Base-by-base conservation (phyloP, 1,140 invertebrate species). In the Drosophila malerkotliana region DNA sequence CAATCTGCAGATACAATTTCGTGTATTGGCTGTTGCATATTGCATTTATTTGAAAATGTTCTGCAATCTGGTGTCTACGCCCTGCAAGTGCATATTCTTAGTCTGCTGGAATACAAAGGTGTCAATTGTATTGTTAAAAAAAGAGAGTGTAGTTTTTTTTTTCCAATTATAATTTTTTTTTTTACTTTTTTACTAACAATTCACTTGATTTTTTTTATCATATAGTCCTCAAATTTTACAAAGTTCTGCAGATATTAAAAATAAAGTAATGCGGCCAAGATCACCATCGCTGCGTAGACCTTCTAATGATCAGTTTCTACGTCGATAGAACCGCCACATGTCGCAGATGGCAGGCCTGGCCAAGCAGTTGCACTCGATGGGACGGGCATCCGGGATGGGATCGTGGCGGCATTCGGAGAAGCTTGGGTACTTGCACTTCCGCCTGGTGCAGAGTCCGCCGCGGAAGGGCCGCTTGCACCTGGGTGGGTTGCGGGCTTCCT, bases 1-100 rank as follows among this genome's bases (percentile, higher is more conserved):
- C 59, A 72, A 73, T 63, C 79, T 79, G 71, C 54, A 53, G 62
- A 57, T 47, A 69, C 58, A 51, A 28, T 41, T 41, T 57, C 15
- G 49, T 34, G 21, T n/a, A 18, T n/a, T 39, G 26, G 49, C 15
- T 53, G 21, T 39, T 60, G 49, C 49, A 60, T 47, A 53, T 61
- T 54, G 41, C n/a, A 44, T 15, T 18, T 44, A 18, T 18, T 18
- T 18, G n/a, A 44, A 6, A 14, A 7, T 44, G 41, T 44, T 5
- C 15, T 8, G 14, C 41, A 44, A 44, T 18, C 41, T 44, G 15
- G 39, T 44, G 41, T 15, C 15, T 8, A 44, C n/a, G 15, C 2
- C 2, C 15, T 44, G 39, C 14, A 15, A 37, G 10, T 0, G 10
- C 34, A 37, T 12, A 37, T 12, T 37, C 4, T 37, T 3, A 12